Percentiles rank a stretch among this genome's conserved stretches.
Conservation (phyloP, 92 coral and sea anemone genomes). For the Chrysogorgia sp. region DNA sequence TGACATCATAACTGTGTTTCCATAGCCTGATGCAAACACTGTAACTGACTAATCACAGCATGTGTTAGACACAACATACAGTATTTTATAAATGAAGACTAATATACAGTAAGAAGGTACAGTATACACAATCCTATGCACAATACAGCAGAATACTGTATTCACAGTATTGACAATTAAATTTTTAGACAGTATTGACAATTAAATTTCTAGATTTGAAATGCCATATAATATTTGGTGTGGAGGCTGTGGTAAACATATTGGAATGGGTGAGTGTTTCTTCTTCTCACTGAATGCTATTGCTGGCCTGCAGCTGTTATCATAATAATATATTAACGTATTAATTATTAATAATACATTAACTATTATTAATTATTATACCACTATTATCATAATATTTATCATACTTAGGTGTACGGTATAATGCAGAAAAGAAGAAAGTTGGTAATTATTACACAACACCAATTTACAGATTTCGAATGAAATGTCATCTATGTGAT, state of each 20-base stretch:
- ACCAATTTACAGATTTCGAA: slow-evolving; percentile 97
- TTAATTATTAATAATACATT: too few relatives aligned
- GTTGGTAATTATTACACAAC: slow-evolving; percentile 98
- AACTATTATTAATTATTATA: too few relatives aligned
- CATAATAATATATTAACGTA: too few relatives aligned
- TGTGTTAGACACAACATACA: too few relatives aligned
- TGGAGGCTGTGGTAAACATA: slow-evolving; percentile 96
- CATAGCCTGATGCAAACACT: too few relatives aligned
- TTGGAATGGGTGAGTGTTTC: slow-evolving; percentile 86
- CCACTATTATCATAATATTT: neutral
- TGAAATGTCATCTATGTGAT: slow-evolving; percentile 99
- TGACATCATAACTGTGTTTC: too few relatives aligned
- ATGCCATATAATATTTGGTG: slow-evolving; percentile 99
- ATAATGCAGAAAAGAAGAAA: slow-evolving; percentile 99
- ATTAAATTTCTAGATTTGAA: slow-evolving; percentile 73
- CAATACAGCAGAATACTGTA: neutral
- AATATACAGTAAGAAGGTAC: too few relatives aligned
- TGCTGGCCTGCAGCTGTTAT: too few relatives aligned
- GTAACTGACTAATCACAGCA: too few relatives aligned
- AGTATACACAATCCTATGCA: too few relatives aligned
- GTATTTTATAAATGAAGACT: too few relatives aligned
- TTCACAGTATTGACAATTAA: neutral
- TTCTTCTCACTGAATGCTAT: neutral
- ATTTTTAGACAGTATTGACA: neutral
- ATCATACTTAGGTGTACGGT: slow-evolving; percentile 78